Evolutionary conservation across 23 tunicate species (phyloP).

Genomic region (Aplidium turbinatum): DNA sequence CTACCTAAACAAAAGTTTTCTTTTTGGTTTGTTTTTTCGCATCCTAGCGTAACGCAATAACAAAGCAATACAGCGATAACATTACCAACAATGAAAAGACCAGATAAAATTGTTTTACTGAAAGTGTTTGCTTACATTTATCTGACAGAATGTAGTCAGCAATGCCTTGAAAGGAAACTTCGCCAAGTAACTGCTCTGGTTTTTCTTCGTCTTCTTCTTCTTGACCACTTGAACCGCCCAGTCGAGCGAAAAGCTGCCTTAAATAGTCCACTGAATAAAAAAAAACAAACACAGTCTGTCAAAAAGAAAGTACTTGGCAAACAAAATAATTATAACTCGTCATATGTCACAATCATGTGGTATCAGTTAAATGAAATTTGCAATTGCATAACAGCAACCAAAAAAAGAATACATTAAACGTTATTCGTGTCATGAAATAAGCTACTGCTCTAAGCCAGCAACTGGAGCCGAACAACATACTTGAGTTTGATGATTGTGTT

Average conservation of each 20-base stretch:
- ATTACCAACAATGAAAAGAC: not conserved
- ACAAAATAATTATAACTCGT: too few relatives aligned
- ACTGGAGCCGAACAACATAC: too few relatives aligned
- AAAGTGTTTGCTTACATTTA: slow-evolving; percentile 50
- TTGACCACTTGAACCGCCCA: not conserved
- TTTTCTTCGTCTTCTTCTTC: slow-evolving; percentile 55
- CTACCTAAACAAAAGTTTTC: slow-evolving; percentile 50
- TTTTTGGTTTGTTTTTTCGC: not conserved
- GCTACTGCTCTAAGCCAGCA: too few relatives aligned
- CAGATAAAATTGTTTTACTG: not conserved
- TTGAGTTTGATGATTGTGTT: too few relatives aligned
- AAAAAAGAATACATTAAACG: too few relatives aligned
- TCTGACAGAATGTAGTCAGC: slow-evolving; percentile 58
- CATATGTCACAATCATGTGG: too few relatives aligned
- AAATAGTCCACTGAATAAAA: slow-evolving; percentile 28
- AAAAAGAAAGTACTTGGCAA: too few relatives aligned
- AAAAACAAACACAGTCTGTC: too few relatives aligned
- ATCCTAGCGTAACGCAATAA: not conserved
- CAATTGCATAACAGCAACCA: too few relatives aligned
- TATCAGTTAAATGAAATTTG: too few relatives aligned
- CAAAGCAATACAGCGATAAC: not conserved
- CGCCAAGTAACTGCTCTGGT: slow-evolving; percentile 67
- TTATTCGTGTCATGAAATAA: too few relatives aligned
- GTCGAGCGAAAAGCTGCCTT: slow-evolving; percentile 16
- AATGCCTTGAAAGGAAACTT: slow-evolving; percentile 49